Conservation (phyloP, 2,888 invertebrate genomes). For the Stratiomys singularior region DNA sequence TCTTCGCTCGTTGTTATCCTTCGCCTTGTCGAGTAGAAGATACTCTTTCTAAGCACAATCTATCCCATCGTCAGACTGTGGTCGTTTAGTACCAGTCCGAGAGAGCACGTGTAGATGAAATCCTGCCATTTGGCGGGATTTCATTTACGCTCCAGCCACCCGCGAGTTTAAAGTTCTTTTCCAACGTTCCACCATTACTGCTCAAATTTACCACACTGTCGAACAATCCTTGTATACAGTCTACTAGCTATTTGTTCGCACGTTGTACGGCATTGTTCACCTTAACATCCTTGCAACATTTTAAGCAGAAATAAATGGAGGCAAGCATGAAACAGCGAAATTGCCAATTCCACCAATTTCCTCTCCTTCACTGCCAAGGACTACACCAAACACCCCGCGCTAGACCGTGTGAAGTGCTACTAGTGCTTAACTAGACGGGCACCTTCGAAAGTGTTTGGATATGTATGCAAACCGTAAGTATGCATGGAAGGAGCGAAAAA, state of each 20-base stretch:
- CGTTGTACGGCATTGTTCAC: background rate
- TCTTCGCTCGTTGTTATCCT: background rate
- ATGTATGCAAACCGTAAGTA: background rate
- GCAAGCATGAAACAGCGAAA: background rate
- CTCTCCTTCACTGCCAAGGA: background rate
- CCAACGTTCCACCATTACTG: background rate
- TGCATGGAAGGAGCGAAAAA: background rate
- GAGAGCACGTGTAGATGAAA: background rate
- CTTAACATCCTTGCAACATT: background rate
- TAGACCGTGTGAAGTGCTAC: background rate
- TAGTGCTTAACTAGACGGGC: background rate
- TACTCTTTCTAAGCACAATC: no score
- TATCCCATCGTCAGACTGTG: no score
- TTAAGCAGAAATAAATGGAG: slow-evolving; percentile 2
- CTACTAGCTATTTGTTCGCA: background rate
- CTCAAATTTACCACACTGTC: background rate
- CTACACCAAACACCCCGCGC: no score
- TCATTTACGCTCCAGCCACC: background rate
- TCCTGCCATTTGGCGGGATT: no score
- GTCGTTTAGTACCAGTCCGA: background rate
- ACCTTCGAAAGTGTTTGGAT: background rate
- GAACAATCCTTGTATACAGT: background rate
- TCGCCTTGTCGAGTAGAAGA: no score
- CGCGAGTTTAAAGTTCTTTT: background rate
- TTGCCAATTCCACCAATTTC: background rate